phyloP scores from a whole-genome alignment of 2,797 vertebrate genomes.

The Sarcophilus harrisii region DNA sequence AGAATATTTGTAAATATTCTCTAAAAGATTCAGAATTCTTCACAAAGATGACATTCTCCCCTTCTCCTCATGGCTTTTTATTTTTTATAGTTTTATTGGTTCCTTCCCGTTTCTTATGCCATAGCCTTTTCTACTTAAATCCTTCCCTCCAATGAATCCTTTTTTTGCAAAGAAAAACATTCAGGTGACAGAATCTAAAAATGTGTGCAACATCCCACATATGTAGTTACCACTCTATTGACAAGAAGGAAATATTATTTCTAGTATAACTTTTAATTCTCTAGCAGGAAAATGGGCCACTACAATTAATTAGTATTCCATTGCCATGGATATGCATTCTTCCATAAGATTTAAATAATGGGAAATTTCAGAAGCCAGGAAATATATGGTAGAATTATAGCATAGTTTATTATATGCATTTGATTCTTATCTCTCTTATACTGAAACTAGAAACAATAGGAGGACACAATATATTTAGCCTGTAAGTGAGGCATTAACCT shows the following conservation, averaged over 20 bases:
- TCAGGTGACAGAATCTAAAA: not conserved
- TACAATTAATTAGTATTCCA: not conserved
- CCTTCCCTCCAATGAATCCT: not conserved
- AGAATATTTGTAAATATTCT: not conserved
- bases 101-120: not conserved
- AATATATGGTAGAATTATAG: not conserved
- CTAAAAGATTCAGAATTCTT: not conserved
- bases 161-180: not conserved
- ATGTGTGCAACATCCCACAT: not conserved
- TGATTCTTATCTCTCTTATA: not conserved
- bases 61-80: not conserved
- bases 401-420: not conserved
- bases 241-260: not conserved
- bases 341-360: not conserved
- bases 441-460: not conserved
- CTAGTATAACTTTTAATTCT: not conserved
- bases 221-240: not conserved
- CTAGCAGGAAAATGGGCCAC: not conserved
- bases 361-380: not conserved
- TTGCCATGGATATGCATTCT: not conserved
- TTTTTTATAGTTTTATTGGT: not conserved
- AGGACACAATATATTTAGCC: not conserved
- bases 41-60: not conserved
- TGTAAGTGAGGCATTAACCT: not conserved
- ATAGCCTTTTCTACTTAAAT: not conserved